Evolutionary conservation across 2,113 vertebrate genomes (phyloP), one percentile per base, ranked within the genome.

Genomic region (Malaclemys terrapin): DNA sequence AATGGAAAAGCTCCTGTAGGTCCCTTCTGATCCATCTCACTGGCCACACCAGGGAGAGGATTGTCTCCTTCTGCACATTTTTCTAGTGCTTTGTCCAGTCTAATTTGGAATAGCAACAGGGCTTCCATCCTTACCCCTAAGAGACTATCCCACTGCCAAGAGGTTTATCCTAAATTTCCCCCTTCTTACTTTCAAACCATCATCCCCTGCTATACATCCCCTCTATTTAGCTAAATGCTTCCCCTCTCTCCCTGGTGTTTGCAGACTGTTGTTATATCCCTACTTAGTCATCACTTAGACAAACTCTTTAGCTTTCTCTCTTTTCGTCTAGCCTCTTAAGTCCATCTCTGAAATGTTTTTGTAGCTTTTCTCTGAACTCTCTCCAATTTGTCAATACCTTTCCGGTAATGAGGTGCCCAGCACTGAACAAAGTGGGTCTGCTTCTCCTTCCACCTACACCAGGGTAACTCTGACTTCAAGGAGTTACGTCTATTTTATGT

Each of bases 81-180:
- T 90, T 95, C 80, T 69, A 93, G 35, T 79, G 0, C 35, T 62
- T 83, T 16, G 62, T 62, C 83, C 76, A 80, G 5, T 95, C 78
- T 69, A 49, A 22, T 56, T 88, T 29, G 65, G 87, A 94, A 94
- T 93, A 69, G 65, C 65, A 69, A n/a, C 16, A 49, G 87, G 82
- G 50, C 84, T 94, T 87, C 84, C 54, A 82, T 75, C 80, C 72
- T 96, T 69, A 87, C 83, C 76, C 35, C 14, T 83, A 52, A 38
- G 59, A 83, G 81, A 52, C n/a, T 42, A 45, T 72, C 85, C 95
- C 52, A 86, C 42, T 3, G 0, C 10, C 82, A 72, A 54, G 69
- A n/a, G 59, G 83, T 89, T 97, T 42, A 91, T 89, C 47, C 78
- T 80, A 47, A 92, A 81, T 42, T 45, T 82, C 82, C 62, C 84